These are phyloP conservation scores for Paralichthys olivaceus DNA, from an alignment of 2,113 vertebrate species.

Conservation along the genomic window DNA sequence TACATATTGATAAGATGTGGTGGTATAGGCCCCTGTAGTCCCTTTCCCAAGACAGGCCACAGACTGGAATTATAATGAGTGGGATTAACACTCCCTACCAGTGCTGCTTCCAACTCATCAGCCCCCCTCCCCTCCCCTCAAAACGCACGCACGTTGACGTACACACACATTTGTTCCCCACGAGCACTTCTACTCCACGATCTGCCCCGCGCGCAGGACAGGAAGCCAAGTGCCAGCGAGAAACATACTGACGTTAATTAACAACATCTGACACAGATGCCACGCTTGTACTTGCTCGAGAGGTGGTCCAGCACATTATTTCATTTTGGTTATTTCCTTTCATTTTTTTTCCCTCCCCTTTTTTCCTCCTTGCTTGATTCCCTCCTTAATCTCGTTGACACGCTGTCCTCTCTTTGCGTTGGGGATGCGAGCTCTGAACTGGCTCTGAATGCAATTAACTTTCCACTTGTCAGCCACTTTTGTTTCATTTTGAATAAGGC, in stretches of 20 bases:
- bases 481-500: slow-evolving; percentile 76
- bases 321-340: slow-evolving; percentile 85
- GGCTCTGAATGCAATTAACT: slow-evolving; percentile 79
- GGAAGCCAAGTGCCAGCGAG: slow-evolving; percentile 82
- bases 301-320: slow-evolving; percentile 87
- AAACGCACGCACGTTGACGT: slow-evolving; percentile 32
- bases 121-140: slow-evolving; percentile 28
- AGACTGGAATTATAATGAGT: slow-evolving; percentile 86
- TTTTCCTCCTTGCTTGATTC: slow-evolving; percentile 69
- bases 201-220: slow-evolving; percentile 78
- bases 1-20: slow-evolving; percentile 81
- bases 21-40: slow-evolving; percentile 67
- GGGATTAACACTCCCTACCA: slow-evolving; percentile 82
- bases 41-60: slow-evolving; percentile 74
- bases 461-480: slow-evolving; percentile 72
- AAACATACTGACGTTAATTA: slow-evolving; percentile 88
- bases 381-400: slow-evolving; percentile 82
- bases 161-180: slow-evolving; percentile 57
- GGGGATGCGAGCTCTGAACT: slow-evolving; percentile 61
- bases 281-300: slow-evolving; percentile 82
- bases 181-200: slow-evolving; percentile 71
- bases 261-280: slow-evolving; percentile 89
- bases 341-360: slow-evolving; percentile 57
- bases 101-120: slow-evolving; percentile 69
- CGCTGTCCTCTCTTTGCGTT: slow-evolving; percentile 74